Percentiles rank a stretch among this genome's conserved stretches.
Conservation (phyloP, 2,113 vertebrate genomes). For the Tretioscincus oriximinensis region DNA sequence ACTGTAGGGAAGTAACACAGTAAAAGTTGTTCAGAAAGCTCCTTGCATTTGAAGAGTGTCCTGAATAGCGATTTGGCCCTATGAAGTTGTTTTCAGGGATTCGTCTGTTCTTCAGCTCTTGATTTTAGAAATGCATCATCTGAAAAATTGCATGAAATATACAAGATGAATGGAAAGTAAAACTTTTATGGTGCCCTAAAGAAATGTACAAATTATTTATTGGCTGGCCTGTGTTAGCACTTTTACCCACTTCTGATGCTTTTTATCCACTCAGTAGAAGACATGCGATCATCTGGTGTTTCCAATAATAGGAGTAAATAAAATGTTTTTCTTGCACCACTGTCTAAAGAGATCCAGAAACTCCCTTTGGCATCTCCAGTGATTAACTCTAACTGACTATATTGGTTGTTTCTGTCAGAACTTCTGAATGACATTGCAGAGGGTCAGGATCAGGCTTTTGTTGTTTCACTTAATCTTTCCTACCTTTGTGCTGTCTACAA, state of each 20-base stretch:
- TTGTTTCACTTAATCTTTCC: no score
- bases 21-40: background rate
- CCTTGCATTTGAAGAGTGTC: background rate
- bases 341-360: slow-evolving; percentile 32
- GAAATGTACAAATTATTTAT: slow-evolving; percentile 62
- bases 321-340: slow-evolving; percentile 24
- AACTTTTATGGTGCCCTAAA: slow-evolving; percentile 41
- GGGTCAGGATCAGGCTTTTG: no score
- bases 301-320: slow-evolving; percentile 37
- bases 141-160: background rate
- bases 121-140: slow-evolving; percentile 23
- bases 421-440: background rate
- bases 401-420: slow-evolving; percentile 28
- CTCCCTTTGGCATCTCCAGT: slow-evolving; percentile 13
- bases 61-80: background rate
- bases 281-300: slow-evolving; percentile 26
- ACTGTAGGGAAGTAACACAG: no score
- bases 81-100: slow-evolving; percentile 13
- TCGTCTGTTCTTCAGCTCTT: background rate
- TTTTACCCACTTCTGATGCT: slow-evolving; percentile 20
- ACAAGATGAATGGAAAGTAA: slow-evolving; percentile 29
- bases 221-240: slow-evolving; percentile 45
- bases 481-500: no score
- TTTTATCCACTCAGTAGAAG: slow-evolving; percentile 1
- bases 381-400: slow-evolving; percentile 7